These are phyloP conservation scores for Cataglyphis rosenhaueri DNA, from an alignment of 2,888 invertebrate genomes.

Conservation along the genomic window DNA sequence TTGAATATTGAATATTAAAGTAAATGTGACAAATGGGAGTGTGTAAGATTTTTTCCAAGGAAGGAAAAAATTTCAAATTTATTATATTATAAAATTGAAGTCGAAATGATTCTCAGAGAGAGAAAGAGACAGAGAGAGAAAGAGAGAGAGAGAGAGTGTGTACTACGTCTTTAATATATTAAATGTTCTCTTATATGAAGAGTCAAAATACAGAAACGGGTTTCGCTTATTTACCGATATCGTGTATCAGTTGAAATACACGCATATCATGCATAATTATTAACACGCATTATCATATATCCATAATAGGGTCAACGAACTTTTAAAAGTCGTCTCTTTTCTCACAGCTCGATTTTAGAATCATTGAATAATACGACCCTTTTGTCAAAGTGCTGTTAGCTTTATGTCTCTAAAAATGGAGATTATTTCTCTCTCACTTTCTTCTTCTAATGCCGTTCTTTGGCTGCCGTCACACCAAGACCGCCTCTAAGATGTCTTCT, in stretches of 20 bases:
- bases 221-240: constrained; percentile 9
- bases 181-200: neutral
- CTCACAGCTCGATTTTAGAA: constrained; percentile 22
- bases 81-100: constrained; percentile 7
- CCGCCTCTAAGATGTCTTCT: constrained; percentile 58
- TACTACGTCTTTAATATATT: constrained; percentile 5
- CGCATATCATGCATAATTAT: constrained; percentile 9
- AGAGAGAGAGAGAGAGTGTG: no score
- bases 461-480: constrained; percentile 49
- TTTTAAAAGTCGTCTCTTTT: neutral
- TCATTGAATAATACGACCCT: neutral
- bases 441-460: constrained; percentile 47
- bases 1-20: neutral
- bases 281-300: constrained; percentile 24
- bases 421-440: neutral
- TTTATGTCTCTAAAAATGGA: constrained; percentile 21
- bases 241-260: constrained; percentile 26
- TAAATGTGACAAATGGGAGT: neutral
- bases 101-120: neutral
- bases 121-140: neutral
- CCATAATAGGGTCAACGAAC: constrained; percentile 27
- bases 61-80: neutral
- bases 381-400: constrained; percentile 27
- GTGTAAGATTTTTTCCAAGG: neutral
- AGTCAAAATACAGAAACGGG: constrained; percentile 12